These are phyloP conservation scores for Spea multiplicata DNA, from an alignment of 2,113 vertebrate species.

Conservation along the genomic window DNA sequence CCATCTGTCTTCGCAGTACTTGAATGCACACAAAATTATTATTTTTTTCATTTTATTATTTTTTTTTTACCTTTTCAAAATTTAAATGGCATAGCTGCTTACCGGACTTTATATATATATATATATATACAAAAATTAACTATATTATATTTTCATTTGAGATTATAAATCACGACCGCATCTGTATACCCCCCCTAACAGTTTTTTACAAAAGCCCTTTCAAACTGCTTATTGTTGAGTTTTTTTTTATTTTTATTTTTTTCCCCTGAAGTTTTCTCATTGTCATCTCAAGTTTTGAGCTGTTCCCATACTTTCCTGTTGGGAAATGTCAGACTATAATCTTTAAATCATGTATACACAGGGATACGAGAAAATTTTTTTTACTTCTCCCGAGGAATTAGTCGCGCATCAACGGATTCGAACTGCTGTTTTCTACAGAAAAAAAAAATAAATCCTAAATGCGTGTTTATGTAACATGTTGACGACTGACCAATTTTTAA, in stretches of 20 bases:
- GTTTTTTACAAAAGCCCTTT: constrained; percentile 56
- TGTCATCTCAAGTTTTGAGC: constrained; percentile 39
- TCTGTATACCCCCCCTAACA: constrained; percentile 59
- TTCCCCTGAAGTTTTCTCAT: constrained; percentile 48
- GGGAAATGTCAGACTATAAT: constrained; percentile 17
- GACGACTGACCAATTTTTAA: neutral
- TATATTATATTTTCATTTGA: constrained; percentile 58
- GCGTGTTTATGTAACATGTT: neutral
- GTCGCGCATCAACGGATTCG: neutral
- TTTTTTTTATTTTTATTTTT: no score
- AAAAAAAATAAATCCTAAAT: neutral
- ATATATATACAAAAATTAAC: constrained; percentile 51
- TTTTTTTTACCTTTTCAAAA: constrained; percentile 58
- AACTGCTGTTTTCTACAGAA: neutral
- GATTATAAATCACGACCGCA: constrained; percentile 57
- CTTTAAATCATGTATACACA: constrained; percentile 39
- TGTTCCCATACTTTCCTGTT: constrained; percentile 12
- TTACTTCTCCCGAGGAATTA: neutral
- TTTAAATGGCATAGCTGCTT: constrained; percentile 69
- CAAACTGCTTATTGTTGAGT: constrained; percentile 49
- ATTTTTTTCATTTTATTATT: constrained; percentile 49
- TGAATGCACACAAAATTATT: constrained; percentile 64
- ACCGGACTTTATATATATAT: constrained; percentile 54
- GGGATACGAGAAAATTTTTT: constrained; percentile 11
- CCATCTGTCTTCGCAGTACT: constrained; percentile 69